Percentiles rank a stretch among this genome's conserved stretches.
Conservation (phyloP, 2,113 vertebrate species). For the Proteles cristata region DNA sequence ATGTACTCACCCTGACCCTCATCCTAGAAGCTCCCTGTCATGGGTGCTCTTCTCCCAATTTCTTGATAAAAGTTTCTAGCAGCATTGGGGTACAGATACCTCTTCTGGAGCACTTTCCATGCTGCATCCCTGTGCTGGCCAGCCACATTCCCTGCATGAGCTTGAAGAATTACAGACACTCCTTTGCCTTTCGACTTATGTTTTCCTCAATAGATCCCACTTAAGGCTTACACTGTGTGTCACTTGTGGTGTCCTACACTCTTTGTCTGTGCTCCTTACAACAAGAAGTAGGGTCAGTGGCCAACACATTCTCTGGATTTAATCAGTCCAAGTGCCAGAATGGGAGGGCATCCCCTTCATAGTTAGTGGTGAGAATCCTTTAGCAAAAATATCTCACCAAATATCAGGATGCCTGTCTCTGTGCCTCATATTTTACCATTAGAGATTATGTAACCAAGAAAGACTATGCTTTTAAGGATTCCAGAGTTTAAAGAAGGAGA, state of each 20-base stretch:
- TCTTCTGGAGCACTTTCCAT: neutral
- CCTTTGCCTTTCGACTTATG: neutral
- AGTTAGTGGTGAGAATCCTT: neutral
- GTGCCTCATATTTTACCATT: neutral
- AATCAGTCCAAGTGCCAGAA: neutral
- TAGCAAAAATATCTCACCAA: neutral
- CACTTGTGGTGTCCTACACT: neutral
- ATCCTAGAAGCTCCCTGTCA: neutral
- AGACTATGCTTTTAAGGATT: neutral
- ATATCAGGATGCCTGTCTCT: neutral
- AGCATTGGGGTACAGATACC: neutral
- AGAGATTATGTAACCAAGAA: neutral
- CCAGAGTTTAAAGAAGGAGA: neutral
- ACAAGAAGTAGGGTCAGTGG: neutral
- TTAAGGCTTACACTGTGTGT: neutral
- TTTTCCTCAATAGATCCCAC: neutral
- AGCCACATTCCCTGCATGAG: neutral
- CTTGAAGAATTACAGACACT: neutral
- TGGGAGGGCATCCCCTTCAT: neutral
- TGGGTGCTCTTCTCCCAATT: neutral
- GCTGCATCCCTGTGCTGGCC: accelerated
- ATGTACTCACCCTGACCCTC: neutral
- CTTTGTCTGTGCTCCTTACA: neutral
- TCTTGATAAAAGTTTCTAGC: neutral
- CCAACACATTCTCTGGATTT: neutral